A percentile compares a stretch with the other conserved stretches of the same genome.
Evolutionary conservation across 2,888 invertebrate species (phyloP).

Genomic region (Euplagia quadripunctaria): DNA sequence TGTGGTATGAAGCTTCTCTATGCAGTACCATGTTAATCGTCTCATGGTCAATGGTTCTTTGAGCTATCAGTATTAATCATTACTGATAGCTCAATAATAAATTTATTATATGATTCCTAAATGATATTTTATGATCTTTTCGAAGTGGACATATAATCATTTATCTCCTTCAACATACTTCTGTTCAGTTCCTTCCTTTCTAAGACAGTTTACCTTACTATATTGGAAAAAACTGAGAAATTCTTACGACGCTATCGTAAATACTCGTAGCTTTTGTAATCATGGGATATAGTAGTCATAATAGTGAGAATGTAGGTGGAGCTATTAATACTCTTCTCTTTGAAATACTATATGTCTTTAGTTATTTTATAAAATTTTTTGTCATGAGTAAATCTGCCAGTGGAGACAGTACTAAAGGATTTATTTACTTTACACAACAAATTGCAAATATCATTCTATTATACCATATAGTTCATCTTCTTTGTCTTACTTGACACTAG

Average conservation of each 20-base stretch:
- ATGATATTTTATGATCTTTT: not conserved
- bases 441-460: not conserved
- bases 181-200: not conserved
- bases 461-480: not conserved
- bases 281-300: too few species aligned
- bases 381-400: not conserved
- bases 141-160: not conserved
- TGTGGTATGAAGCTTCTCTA: too few species aligned
- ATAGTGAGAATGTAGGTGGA: too few species aligned
- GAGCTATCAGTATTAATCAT: too few species aligned
- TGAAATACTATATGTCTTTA: not conserved
- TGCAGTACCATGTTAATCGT: too few species aligned
- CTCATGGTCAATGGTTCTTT: too few species aligned
- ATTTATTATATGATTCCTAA: too few species aligned
- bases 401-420: not conserved
- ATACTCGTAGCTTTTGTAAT: too few species aligned
- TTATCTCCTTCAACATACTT: not conserved
- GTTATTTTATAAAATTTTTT: not conserved
- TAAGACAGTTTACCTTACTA: not conserved
- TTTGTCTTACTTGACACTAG: not conserved
- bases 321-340: too few species aligned
- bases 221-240: not conserved
- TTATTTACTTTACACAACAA: not conserved
- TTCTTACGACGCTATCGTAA: not conserved
- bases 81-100: too few species aligned